Conservation (phyloP, 2,888 invertebrate species). For the Strigamia transsilvanica region DNA sequence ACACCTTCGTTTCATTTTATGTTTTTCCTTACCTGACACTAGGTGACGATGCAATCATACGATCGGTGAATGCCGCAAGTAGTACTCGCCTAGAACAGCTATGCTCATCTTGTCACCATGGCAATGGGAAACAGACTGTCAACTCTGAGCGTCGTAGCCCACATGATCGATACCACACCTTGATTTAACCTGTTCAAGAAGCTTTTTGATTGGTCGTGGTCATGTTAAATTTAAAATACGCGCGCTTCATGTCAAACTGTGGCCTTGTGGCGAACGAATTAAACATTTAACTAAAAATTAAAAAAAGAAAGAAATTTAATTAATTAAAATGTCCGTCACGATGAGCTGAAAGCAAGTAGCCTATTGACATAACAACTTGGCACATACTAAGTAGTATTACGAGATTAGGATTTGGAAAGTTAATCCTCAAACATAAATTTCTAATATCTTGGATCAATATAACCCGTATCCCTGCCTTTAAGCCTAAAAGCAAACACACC, state of each 20-base stretch:
- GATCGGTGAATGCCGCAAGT: background rate
- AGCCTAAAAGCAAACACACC: too few relatives aligned
- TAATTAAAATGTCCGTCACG: conserved; percentile 1
- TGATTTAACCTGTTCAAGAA: conserved; percentile 15
- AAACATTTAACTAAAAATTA: background rate
- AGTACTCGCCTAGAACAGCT: background rate
- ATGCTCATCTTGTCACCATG: background rate
- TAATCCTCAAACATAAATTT: conserved; percentile 7
- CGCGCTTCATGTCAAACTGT: background rate
- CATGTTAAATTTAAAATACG: background rate
- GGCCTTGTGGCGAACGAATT: background rate
- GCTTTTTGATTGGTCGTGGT: background rate
- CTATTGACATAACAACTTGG: background rate
- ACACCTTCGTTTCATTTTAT: background rate
- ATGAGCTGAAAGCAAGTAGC: background rate
- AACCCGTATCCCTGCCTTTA: background rate
- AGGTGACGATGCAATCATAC: conserved; percentile 15
- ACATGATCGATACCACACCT: conserved; percentile 13
- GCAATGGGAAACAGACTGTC: conserved; percentile 14
- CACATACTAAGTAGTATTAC: background rate
- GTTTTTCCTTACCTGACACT: conserved; percentile 10
- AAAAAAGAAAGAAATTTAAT: background rate
- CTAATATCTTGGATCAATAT: conserved; percentile 9
- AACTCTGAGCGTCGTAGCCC: background rate
- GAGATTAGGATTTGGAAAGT: conserved; percentile 7